A percentile compares a stretch with the other conserved stretches of the same genome.
Evolutionary conservation across 2,113 vertebrate genomes (phyloP).

Genomic region (Melanostigma gelatinosum): DNA sequence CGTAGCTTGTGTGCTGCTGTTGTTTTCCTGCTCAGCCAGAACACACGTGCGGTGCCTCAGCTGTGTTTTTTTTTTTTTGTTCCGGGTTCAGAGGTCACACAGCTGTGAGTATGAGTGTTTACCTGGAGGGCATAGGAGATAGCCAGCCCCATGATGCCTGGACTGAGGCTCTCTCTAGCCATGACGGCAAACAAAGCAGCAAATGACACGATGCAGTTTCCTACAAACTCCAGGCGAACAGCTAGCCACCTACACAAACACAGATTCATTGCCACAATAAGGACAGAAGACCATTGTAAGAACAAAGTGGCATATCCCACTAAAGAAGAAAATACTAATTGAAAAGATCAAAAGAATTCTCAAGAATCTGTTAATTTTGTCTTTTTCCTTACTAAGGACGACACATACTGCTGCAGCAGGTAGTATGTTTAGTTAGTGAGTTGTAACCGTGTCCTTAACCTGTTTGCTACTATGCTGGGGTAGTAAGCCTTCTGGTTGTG

Average conservation of each 20-base stretch:
- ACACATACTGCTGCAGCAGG: not conserved
- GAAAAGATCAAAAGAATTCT: too few relatives aligned
- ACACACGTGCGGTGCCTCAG: too few relatives aligned
- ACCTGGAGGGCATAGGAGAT: slow-evolving; percentile 97
- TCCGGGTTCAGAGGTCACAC: too few relatives aligned
- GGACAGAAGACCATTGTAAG: not conserved
- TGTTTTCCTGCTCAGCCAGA: too few relatives aligned
- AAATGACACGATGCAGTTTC: slow-evolving; percentile 92
- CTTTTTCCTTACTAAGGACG: not conserved
- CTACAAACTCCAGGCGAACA: slow-evolving; percentile 92
- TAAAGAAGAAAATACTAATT: not conserved
- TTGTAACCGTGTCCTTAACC: slow-evolving; percentile 72
- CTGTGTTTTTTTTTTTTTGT: too few relatives aligned
- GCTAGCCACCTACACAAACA: slow-evolving; percentile 90
- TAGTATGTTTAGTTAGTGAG: not conserved
- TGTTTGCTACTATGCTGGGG: slow-evolving; percentile 96
- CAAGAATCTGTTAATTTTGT: too few relatives aligned
- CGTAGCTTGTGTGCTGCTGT: too few relatives aligned
- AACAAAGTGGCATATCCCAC: not conserved
- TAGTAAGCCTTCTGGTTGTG: slow-evolving; percentile 97
- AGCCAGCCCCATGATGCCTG: slow-evolving; percentile 92
- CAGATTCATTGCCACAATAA: slow-evolving; percentile 1
- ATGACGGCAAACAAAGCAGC: slow-evolving; percentile 92
- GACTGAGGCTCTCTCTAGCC: slow-evolving; percentile 87
- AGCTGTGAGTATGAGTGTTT: slow-evolving; percentile 8